phyloP scores from a whole-genome alignment of 2,797 vertebrate species.

The Acomys russatus region DNA sequence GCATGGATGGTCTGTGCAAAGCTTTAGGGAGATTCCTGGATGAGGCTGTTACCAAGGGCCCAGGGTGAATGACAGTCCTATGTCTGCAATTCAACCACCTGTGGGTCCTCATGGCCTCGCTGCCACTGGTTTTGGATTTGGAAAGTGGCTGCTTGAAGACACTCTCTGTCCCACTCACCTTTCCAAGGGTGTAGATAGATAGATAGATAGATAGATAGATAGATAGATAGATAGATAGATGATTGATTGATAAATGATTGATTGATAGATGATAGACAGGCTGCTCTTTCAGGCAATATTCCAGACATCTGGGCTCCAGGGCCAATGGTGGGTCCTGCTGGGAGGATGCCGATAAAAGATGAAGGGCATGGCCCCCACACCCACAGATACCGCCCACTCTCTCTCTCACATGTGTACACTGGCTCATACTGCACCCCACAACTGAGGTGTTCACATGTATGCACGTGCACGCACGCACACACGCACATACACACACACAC shows the following conservation, averaged over 20 bases:
- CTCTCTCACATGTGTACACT: not conserved
- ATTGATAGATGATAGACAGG: too few species aligned
- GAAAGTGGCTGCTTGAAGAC: too few species aligned
- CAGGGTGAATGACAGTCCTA: too few species aligned
- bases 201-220: too few species aligned
- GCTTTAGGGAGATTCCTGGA: not conserved
- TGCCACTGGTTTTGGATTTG: not conserved
- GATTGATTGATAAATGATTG: too few species aligned
- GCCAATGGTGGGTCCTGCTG: too few species aligned
- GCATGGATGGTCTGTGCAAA: too few species aligned
- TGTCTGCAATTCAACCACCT: rapidly evolving
- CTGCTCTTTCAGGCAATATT: too few species aligned
- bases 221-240: too few species aligned
- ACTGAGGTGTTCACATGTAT: too few species aligned
- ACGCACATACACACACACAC: not conserved
- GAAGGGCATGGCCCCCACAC: not conserved
- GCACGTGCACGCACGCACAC: not conserved
- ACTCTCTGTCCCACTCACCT: rapidly evolving
- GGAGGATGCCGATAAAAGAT: not conserved
- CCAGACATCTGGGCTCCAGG: not conserved
- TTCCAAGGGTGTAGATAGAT: not conserved
- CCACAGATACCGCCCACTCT: rapidly evolving
- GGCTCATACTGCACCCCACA: rapidly evolving
- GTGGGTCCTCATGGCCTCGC: not conserved
- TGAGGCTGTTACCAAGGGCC: rapidly evolving